Evolutionary conservation across 92 coral and sea anemone genomes (phyloP).

Genomic region (Plumapathes pennacea): DNA sequence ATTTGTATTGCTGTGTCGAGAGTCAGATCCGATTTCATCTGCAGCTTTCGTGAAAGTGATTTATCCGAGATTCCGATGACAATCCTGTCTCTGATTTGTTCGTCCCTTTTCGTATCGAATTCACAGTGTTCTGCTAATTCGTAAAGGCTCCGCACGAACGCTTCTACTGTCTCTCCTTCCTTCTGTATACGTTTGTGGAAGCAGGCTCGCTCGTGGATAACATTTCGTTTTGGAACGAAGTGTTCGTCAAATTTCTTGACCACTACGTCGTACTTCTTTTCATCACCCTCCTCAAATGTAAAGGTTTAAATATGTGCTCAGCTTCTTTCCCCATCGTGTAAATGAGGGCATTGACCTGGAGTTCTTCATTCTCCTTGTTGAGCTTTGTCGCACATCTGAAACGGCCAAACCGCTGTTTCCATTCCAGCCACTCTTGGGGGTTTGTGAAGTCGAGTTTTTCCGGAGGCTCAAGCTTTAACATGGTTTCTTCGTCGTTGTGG

Average conservation of each 20-base stretch:
- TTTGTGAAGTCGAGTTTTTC: slow-evolving; percentile 33
- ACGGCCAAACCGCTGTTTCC: slow-evolving; percentile 27
- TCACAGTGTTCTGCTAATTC: slow-evolving; percentile 32
- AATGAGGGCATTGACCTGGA: slow-evolving; percentile 45
- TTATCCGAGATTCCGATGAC: slow-evolving; percentile 44
- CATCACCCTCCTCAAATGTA: background rate
- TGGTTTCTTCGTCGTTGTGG: no score
- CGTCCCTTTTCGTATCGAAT: slow-evolving; percentile 8
- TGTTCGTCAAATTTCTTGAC: slow-evolving; percentile 17
- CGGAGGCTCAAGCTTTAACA: no score
- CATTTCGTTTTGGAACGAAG: slow-evolving; percentile 30
- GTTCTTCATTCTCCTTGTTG: slow-evolving; percentile 15
- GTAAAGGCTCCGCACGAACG: slow-evolving; percentile 8
- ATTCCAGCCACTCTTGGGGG: slow-evolving; percentile 38
- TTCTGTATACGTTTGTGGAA: no score
- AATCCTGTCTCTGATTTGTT: slow-evolving; percentile 42
- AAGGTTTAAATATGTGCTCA: slow-evolving; percentile 8
- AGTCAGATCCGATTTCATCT: slow-evolving; percentile 34
- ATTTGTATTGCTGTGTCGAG: slow-evolving; percentile 28
- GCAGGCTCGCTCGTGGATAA: slow-evolving; percentile 21
- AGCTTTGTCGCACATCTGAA: slow-evolving; percentile 34
- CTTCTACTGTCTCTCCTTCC: slow-evolving; percentile 15
- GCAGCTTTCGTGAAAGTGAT: slow-evolving; percentile 27
- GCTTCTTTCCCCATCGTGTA: slow-evolving; percentile 33
- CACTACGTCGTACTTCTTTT: slow-evolving; percentile 14